Conservation (phyloP, 2,113 vertebrate species). For the Pogonocichla stellata region DNA sequence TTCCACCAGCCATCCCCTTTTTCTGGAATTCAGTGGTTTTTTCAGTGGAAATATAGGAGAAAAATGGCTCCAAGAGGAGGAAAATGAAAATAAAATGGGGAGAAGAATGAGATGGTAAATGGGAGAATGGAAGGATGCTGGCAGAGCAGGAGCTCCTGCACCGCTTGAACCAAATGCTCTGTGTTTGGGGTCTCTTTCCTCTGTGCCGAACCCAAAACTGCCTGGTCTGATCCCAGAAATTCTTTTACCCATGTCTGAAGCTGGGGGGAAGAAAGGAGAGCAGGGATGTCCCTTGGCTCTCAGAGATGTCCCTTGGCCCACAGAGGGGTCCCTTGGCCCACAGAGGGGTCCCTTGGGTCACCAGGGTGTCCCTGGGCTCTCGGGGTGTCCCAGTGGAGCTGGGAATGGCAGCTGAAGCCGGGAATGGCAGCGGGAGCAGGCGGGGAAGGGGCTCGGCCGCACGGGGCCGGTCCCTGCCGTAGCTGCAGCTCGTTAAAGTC, state of each 20-base stretch:
- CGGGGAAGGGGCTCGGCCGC: not conserved
- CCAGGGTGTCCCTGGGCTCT: not conserved
- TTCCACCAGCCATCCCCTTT: not conserved
- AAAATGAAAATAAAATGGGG: not conserved
- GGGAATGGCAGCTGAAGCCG: not conserved
- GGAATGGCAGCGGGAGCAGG: not conserved
- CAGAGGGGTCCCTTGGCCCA: not conserved
- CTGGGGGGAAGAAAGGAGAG: not conserved
- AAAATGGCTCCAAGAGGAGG: not conserved
- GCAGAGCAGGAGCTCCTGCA: not conserved
- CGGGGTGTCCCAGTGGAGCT: not conserved
- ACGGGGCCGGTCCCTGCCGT: not conserved
- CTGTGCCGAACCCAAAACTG: not conserved
- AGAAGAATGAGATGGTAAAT: not conserved
- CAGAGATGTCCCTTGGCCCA: not conserved
- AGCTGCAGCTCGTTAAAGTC: not conserved
- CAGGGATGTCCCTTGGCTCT: not conserved
- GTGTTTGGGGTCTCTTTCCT: not conserved
- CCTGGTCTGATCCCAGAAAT: not conserved
- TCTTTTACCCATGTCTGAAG: accelerated
- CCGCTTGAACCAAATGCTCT: accelerated
- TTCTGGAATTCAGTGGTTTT: not conserved
- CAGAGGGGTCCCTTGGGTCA: not conserved
- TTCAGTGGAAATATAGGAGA: not conserved
- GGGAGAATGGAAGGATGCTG: not conserved